Base-by-base conservation (phyloP, 2,113 vertebrate species). In the Seriola rivoliana region DNA sequence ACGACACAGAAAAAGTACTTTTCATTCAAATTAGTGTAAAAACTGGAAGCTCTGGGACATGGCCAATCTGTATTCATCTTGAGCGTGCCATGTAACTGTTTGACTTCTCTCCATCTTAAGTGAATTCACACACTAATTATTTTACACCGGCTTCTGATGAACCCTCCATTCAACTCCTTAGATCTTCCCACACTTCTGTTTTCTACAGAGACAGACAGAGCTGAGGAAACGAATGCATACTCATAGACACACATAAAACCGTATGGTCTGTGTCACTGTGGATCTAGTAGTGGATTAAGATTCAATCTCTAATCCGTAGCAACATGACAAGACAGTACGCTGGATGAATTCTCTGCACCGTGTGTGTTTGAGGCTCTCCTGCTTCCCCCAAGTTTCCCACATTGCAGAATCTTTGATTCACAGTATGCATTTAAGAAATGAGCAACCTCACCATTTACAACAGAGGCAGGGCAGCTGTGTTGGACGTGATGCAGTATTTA, bases 251-350 rank as follows among this genome's bases (percentile, higher is more conserved):
- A 81, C 78, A 73, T 66, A 72, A 76, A 85, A 81, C 55, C 57
- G 19, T 58, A 71, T 67, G 52, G 63, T 77, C 85, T 75, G 62
- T 87, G 88, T 87, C 72, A 38, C 81, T 86, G 79, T 88, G 89
- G 87, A 91, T 91, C 92, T 91, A 64, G 70, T 88, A 78, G 89
- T 85, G 89, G 92, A 93, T 94, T 93, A 93, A 89, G 85, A 91
- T 90, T 74, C 86, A 85, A 88, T 89, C 90, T 89, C 81, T 82
- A 79, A 86, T 94, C 90, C 64, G 83, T 36, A 38, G 80, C 58
- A 88, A 91, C 92, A 91, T 90, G 90, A 88, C 87, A 90, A 77
- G 64, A 71, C 81, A 62, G 85, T 80, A 88, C 55, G 64, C 66
- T 67, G 75, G 79, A 81, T 71, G 89, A 89, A 90, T 88, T 80